Base-by-base conservation (phyloP, 1,140 invertebrate genomes). In the Eurosta solidaginis region DNA sequence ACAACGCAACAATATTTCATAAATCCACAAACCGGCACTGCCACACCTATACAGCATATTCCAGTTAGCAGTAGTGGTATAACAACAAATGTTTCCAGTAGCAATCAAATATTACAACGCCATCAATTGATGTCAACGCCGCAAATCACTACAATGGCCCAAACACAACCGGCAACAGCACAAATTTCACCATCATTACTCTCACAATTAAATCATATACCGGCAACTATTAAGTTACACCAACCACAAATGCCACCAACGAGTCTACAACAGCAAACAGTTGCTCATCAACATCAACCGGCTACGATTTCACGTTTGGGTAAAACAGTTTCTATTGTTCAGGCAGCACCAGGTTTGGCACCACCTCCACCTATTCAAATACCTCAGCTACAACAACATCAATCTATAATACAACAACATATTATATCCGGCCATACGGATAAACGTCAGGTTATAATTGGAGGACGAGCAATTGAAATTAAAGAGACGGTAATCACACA, bases 331-430 rank as follows among this genome's bases (percentile, higher is more conserved):
- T 80, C 63, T 22, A 79, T 80, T 80, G 81, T 74, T 22, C 79
- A 79, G 54, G 7, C 52, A 3, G 49, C 42, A 20, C 45, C 77
- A 54, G 25, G 42, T 10, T 44, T 77, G 22, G 79, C 82, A n/a
- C 20, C 78, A 80, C 49, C 52, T 68, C 81, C 33, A 33, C 82
- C 78, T 0, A 52, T 83, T n/a, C 81, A 83, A 10, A 84, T 87
- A 77, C 85, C 84, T 0, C 85, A 87, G 40, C 78, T 85, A 42
- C 85, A 87, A 79, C 84, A 87, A 50, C 85, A 87, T 76, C 84
- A 87, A 50, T 87, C 85, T n/a, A 87, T 87, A 17, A 87, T 87
- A 47, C 85, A 87, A 76, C 85, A 87, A 52, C 84, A 85, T 77
- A 84, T 85, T 14, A 85, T 85, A 47, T 85, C 85, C 7, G 82